Conservation (phyloP, 2,888 invertebrate species). For the Oasisia sp. region DNA sequence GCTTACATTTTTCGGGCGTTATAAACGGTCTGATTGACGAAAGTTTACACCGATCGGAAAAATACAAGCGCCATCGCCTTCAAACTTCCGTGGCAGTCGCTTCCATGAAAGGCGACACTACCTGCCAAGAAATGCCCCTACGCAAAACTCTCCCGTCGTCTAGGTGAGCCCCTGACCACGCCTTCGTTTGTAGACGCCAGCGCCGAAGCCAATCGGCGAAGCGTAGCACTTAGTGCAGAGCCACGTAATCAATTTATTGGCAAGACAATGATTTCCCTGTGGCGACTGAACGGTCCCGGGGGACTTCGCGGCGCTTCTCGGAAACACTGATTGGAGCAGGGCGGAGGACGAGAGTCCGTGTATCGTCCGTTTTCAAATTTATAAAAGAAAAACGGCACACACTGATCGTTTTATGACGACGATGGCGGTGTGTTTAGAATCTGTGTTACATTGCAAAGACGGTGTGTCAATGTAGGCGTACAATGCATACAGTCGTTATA, state of each 20-base stretch:
- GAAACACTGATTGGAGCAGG: not conserved
- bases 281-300: not conserved
- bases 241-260: not conserved
- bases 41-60: too few relatives aligned
- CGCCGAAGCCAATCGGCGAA: not conserved
- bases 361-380: not conserved
- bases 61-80: too few relatives aligned
- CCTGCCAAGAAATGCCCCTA: not conserved
- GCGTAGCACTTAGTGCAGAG: slow-evolving; percentile 5
- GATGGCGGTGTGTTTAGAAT: too few relatives aligned
- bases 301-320: not conserved
- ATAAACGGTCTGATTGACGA: too few relatives aligned
- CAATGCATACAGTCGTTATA: too few relatives aligned
- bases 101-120: not conserved
- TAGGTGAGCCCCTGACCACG: too few relatives aligned
- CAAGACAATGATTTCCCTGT: not conserved
- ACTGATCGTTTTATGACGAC: too few relatives aligned
- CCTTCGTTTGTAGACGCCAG: too few relatives aligned
- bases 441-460: too few relatives aligned
- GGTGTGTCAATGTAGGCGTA: too few relatives aligned
- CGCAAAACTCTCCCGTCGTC: not conserved
- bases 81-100: not conserved
- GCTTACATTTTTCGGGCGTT: too few relatives aligned
- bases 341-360: not conserved
- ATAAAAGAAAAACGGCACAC: too few relatives aligned